These are phyloP conservation scores for Notolabrus celidotus DNA, from an alignment of 2,797 vertebrate species.

Conservation along the genomic window DNA sequence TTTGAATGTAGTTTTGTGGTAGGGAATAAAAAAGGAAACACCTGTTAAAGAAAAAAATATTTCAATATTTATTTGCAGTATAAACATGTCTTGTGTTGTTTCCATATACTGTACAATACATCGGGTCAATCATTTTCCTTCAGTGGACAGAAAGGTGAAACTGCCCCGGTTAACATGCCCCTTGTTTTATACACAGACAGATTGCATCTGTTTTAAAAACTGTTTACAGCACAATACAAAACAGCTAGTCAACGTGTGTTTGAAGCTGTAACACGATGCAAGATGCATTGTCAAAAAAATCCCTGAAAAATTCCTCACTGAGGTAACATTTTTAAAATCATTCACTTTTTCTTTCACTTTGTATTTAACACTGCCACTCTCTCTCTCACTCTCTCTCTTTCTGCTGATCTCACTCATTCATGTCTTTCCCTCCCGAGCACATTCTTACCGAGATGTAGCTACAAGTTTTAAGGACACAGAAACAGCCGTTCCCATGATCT, in stretches of 20 bases:
- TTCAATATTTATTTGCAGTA: slow-evolving; percentile 99
- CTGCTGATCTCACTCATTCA: slow-evolving; percentile 48
- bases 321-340: slow-evolving; percentile 91
- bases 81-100: slow-evolving; percentile 96
- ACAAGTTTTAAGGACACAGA: slow-evolving; percentile 86
- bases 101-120: slow-evolving; percentile 90
- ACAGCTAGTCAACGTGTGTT: slow-evolving; percentile 89
- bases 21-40: slow-evolving; percentile 60
- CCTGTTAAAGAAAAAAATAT: slow-evolving; percentile 97
- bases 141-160: slow-evolving; percentile 91
- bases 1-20: not conserved
- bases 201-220: slow-evolving; percentile 88
- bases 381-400: not conserved
- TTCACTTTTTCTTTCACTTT: slow-evolving; percentile 76
- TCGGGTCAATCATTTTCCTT: slow-evolving; percentile 91
- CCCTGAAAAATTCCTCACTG: slow-evolving; percentile 97
- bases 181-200: slow-evolving; percentile 87
- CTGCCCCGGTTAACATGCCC: slow-evolving; percentile 90
- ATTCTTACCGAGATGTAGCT: slow-evolving; percentile 80
- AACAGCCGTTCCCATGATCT: slow-evolving; percentile 86
- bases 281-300: slow-evolving; percentile 93
- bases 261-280: slow-evolving; percentile 92
- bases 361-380: slow-evolving; percentile 49
- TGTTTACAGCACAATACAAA: slow-evolving; percentile 91
- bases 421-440: slow-evolving; percentile 50